Conservation (phyloP, 1,140 invertebrate species). For the Drosophila suzukii region DNA sequence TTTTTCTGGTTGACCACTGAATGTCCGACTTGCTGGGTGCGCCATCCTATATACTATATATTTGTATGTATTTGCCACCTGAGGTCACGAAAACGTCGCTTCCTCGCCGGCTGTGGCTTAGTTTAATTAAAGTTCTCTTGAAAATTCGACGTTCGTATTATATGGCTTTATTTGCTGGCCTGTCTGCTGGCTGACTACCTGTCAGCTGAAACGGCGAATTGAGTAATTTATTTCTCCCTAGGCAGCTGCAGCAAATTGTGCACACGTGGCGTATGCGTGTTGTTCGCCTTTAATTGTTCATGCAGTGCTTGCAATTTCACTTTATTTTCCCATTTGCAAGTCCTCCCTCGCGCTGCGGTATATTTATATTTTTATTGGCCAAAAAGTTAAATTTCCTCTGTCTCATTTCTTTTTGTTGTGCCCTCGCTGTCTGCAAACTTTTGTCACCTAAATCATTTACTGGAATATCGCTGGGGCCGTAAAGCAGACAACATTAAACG, state of each 20-base stretch:
- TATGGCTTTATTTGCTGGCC: slow-evolving; percentile 65
- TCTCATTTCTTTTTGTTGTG: slow-evolving; percentile 3
- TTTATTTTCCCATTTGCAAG: slow-evolving; percentile 5
- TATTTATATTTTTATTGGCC: slow-evolving; percentile 59
- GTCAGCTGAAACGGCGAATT: slow-evolving; percentile 31
- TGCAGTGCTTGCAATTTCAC: slow-evolving; percentile 48
- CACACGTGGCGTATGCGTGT: slow-evolving; percentile 60
- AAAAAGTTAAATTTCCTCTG: slow-evolving; percentile 30
- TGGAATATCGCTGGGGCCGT: slow-evolving; percentile 40
- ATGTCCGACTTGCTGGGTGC: slow-evolving; percentile 56
- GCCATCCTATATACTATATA: slow-evolving; percentile 20
- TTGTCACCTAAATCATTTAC: slow-evolving; percentile 79
- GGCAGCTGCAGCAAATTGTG: slow-evolving; percentile 33
- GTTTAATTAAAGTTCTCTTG: slow-evolving; percentile 78
- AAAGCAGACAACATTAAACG: slow-evolving; percentile 35
- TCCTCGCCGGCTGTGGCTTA: slow-evolving; percentile 37
- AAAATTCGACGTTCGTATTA: slow-evolving; percentile 70
- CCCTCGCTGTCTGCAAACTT: slow-evolving; percentile 64
- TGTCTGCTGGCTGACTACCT: slow-evolving; percentile 6
- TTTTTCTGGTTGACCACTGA: slow-evolving; percentile 16
- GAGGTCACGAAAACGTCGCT: slow-evolving; percentile 57
- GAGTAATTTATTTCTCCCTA: slow-evolving; percentile 59
- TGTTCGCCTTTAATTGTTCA: slow-evolving; percentile 43
- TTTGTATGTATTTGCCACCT: slow-evolving; percentile 40
- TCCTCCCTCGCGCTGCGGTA: neutral